phyloP scores from a whole-genome alignment of 2,113 vertebrate genomes.

The Excalfactoria chinensis region DNA sequence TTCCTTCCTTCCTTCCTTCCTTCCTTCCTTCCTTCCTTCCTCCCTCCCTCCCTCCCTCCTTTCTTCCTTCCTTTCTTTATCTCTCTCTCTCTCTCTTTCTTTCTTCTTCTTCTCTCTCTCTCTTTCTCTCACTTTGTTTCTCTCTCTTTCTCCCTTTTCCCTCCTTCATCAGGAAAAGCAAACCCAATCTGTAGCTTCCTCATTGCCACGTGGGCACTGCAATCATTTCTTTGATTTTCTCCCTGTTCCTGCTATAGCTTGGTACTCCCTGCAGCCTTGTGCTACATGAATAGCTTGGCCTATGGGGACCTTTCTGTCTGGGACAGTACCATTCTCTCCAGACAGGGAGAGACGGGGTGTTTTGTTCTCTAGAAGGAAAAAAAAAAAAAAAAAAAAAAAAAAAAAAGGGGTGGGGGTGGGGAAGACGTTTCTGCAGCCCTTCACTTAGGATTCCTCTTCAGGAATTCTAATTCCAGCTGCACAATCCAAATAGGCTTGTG shows the following conservation, averaged over 20 bases:
- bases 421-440: neutral
- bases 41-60: too few species aligned
- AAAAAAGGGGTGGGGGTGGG: neutral
- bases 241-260: neutral
- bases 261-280: slow-evolving; percentile 43
- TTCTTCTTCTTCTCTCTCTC: too few species aligned
- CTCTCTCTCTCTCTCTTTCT: too few species aligned
- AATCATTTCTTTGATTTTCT: neutral
- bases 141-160: neutral
- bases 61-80: neutral
- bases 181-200: neutral
- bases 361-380: slow-evolving; percentile 26
- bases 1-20: neutral
- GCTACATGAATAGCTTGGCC: slow-evolving; percentile 66
- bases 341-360: slow-evolving; percentile 75
- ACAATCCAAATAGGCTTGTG: neutral
- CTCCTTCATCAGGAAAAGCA: neutral
- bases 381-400: neutral
- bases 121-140: neutral
- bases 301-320: slow-evolving; percentile 76
- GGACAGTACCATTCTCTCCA: slow-evolving; percentile 79
- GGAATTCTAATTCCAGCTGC: slow-evolving; percentile 67
- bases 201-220: neutral
- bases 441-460: neutral
- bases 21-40: neutral